Base-by-base conservation (phyloP, 2,113 vertebrate genomes). In the Marmota flaviventris region DNA sequence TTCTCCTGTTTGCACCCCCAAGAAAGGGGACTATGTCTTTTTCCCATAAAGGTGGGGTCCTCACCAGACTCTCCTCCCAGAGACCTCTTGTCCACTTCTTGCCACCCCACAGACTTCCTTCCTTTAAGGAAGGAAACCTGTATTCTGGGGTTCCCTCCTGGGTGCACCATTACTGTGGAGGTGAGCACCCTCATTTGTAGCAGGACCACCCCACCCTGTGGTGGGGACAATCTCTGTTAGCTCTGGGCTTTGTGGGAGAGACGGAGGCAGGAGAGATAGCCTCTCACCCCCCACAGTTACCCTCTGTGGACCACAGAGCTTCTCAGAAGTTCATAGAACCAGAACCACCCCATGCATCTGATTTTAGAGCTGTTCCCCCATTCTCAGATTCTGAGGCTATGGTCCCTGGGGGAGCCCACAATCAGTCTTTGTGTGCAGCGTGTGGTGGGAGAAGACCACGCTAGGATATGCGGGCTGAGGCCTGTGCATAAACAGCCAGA, bases 261-360 rank as follows among this genome's bases (percentile, higher is more conserved):
- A 7, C 16, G n/a, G 11, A 42, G 32, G 29, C 25, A 29, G 39
- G 34, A 78, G 9, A 70, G 16, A 58, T 4, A 70, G 56, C 17
- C 14, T 12, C 72, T 29, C 4, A 2, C 45, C 39, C 51, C 11
- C 10, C 58, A 72, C 63, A 20, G 27, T 61, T 14, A 0, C 12
- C 34, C 14, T 12, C 5, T 0, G 1, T 24, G 25, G 12, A 45
- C 22, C 56, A 39, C 37, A 14, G 7, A 27, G 3, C 61, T 93
- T 77, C 85, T 70, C 34, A 32, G 95, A 95, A 92, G 73, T 53
- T 61, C 51, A 87, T 83, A 18, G 56, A n/a, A 1, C 73, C 39
- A 73, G 72, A 61, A 45, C 20, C 12, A 51, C 85, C 16, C 12
- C 42, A 77, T 56, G n/a, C 79, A 69, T 8, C 42, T 32, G 48